Conservation (phyloP, 2,797 vertebrate genomes). For the Morus bassanus region DNA sequence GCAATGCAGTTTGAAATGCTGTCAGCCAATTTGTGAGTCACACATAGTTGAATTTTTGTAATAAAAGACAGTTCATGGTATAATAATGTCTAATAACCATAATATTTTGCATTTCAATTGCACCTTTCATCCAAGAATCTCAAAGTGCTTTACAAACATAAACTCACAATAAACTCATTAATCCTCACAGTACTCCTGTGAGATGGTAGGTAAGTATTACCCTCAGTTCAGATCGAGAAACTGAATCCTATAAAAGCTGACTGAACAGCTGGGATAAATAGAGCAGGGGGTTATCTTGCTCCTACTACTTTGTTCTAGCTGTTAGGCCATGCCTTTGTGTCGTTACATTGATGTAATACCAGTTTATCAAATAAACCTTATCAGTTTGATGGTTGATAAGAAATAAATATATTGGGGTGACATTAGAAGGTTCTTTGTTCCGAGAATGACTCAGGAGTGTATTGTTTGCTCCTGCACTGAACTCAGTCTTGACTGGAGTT, state of each 20-base stretch:
- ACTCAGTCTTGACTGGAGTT: neutral
- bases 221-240: neutral
- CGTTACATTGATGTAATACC: neutral
- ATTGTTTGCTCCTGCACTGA: neutral
- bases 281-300: neutral
- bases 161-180: slow-evolving; percentile 50
- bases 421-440: neutral
- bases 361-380: neutral
- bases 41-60: slow-evolving; percentile 31
- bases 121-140: slow-evolving; percentile 64
- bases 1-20: slow-evolving; percentile 57
- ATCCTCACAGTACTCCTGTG: slow-evolving; percentile 9
- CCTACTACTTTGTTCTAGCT: neutral
- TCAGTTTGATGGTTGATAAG: neutral
- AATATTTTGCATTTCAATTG: slow-evolving; percentile 71
- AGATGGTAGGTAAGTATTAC: neutral
- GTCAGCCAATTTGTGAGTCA: slow-evolving; percentile 63
- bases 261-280: neutral
- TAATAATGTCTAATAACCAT: slow-evolving; percentile 66
- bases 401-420: neutral
- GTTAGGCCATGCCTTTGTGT: neutral
- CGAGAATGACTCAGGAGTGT: neutral
- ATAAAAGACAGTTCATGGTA: slow-evolving; percentile 55
- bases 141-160: slow-evolving; percentile 71
- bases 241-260: neutral